These are phyloP conservation scores for Eurosta solidaginis DNA, from an alignment of 1,140 invertebrate species.

Conservation along the genomic window DNA sequence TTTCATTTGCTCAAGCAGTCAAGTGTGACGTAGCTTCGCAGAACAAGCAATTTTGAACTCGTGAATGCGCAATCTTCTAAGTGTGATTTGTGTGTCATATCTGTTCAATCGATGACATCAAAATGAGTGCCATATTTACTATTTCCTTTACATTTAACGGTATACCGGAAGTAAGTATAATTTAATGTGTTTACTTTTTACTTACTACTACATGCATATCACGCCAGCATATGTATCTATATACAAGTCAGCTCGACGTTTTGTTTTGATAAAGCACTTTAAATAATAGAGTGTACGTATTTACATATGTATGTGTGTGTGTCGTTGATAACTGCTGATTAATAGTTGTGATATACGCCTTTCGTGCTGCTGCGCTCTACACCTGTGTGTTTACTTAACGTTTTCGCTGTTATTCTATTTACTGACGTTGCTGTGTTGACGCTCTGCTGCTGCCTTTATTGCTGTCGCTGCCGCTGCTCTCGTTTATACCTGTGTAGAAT, in stretches of 20 bases:
- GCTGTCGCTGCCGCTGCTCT: background rate
- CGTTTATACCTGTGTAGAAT: background rate
- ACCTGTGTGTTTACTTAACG: too few relatives aligned
- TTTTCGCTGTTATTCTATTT: background rate
- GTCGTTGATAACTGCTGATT: constrained; percentile 11
- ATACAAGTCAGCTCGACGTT: background rate
- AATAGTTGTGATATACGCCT: background rate
- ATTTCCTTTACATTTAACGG: constrained; percentile 16
- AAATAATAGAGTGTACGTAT: background rate
- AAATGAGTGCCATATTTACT: background rate
- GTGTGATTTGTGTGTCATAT: background rate
- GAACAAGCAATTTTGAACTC: too few relatives aligned
- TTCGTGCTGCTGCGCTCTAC: too few relatives aligned
- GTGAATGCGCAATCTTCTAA: too few relatives aligned
- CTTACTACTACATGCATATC: too few relatives aligned
- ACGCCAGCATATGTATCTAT: background rate
- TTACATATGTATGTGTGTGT: too few relatives aligned
- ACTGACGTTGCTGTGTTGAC: background rate
- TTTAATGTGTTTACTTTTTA: background rate
- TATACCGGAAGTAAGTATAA: background rate
- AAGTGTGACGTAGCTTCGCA: too few relatives aligned
- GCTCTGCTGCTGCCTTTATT: background rate
- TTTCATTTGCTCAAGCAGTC: too few relatives aligned
- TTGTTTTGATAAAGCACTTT: background rate
- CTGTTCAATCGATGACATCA: background rate